These are phyloP conservation scores for Meloidogyne floridensis DNA, from an alignment of 1,140 invertebrate genomes.

Conservation along the genomic window DNA sequence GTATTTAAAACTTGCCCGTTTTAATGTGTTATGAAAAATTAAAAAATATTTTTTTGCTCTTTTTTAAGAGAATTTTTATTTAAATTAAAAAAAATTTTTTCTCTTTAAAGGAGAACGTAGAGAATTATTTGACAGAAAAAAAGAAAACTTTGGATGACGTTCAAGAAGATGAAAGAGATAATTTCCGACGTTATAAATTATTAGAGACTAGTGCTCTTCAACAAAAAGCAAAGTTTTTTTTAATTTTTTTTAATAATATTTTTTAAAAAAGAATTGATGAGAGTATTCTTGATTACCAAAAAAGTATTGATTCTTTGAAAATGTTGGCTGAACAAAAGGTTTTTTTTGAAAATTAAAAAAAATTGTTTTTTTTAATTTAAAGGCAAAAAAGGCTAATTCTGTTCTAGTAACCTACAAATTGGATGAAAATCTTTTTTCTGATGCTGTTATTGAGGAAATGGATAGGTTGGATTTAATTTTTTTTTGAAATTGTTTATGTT, in stretches of 20 bases:
- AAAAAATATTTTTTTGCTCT: not conserved
- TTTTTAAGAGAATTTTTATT: not conserved
- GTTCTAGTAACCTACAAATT: conserved; percentile 87
- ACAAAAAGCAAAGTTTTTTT: conserved; percentile 73
- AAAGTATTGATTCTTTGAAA: conserved; percentile 72
- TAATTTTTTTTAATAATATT: conserved; percentile 27
- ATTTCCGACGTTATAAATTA: conserved; percentile 92
- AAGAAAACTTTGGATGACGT: conserved; percentile 80
- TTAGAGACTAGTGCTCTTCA: conserved; percentile 86
- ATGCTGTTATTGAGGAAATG: conserved; percentile 82
- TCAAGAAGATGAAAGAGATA: conserved; percentile 82
- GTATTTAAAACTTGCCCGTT: too few species aligned
- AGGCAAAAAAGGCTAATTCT: conserved; percentile 68
- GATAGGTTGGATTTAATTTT: conserved; percentile 70
- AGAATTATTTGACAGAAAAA: conserved; percentile 84
- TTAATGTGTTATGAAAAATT: too few species aligned
- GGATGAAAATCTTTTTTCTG: conserved; percentile 91
- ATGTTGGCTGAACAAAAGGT: conserved; percentile 76
- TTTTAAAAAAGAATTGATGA: conserved; percentile 65
- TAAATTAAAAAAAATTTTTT: conserved; percentile 2
- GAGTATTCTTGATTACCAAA: conserved; percentile 89
- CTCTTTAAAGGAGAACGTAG: conserved; percentile 85
- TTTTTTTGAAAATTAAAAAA: conserved; percentile 29
- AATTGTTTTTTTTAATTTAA: conserved; percentile 38
- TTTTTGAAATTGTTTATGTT: not conserved